Conservation (phyloP, 35 echinoderm and acorn worm species). For the Apostichopus parvimensis region DNA sequence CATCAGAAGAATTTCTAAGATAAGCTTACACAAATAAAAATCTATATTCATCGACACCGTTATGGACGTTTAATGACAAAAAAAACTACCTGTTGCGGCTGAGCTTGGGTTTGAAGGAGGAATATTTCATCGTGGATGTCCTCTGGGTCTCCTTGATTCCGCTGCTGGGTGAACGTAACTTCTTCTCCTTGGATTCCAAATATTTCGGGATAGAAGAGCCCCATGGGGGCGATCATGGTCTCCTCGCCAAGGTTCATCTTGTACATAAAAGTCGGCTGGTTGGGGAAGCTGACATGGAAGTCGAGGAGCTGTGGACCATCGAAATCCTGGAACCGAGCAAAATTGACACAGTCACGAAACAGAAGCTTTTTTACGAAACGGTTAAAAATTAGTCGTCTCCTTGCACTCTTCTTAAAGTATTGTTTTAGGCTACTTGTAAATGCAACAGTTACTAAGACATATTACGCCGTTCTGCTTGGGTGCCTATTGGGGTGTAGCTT, state of each 20-base stretch:
- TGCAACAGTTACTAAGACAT: too few relatives aligned
- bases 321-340: slow-evolving; percentile 67
- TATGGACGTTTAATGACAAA: too few relatives aligned
- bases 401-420: neutral
- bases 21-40: too few relatives aligned
- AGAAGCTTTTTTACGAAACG: neutral
- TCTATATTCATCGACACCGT: too few relatives aligned
- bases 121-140: slow-evolving; percentile 96
- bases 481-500: too few relatives aligned
- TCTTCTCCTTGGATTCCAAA: slow-evolving; percentile 81
- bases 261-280: slow-evolving; percentile 87
- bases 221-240: slow-evolving; percentile 91
- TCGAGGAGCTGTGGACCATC: slow-evolving; percentile 86
- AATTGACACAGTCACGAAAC: neutral
- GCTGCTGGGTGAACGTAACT: slow-evolving; percentile 85
- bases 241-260: slow-evolving; percentile 97
- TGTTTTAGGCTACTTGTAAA: too few relatives aligned
- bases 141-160: slow-evolving; percentile 94
- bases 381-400: neutral
- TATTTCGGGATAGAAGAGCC: slow-evolving; percentile 84
- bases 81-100: slow-evolving; percentile 2
- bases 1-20: too few relatives aligned
- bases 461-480: too few relatives aligned
- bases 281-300: slow-evolving; percentile 90
- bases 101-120: slow-evolving; percentile 80